Percentiles rank a stretch among this genome's conserved stretches.
phyloP scores from a whole-genome alignment of 2,797 vertebrate genomes.

The Cichlasoma orientale region DNA sequence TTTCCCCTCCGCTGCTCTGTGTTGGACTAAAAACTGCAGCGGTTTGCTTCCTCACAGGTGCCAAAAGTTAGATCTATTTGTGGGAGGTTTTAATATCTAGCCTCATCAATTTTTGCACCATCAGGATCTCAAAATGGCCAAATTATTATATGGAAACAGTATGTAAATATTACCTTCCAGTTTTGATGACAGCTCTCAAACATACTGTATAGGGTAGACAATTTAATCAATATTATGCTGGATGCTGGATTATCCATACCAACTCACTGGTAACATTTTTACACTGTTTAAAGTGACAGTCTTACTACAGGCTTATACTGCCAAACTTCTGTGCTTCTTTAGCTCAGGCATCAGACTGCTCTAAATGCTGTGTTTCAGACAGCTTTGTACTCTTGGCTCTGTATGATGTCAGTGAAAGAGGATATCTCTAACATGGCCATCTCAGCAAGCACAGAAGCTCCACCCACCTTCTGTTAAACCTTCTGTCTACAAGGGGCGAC shows the following conservation, averaged over 20 bases:
- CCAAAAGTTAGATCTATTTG: neutral
- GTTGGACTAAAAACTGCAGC: constrained; percentile 4
- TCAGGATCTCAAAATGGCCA: neutral
- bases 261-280: neutral
- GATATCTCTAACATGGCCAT: neutral
- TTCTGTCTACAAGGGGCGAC: neutral
- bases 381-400: neutral
- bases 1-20: constrained; percentile 18
- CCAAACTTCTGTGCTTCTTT: neutral
- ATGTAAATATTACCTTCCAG: neutral
- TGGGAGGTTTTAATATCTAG: neutral
- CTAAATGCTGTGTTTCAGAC: neutral
- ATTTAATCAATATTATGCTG: neutral
- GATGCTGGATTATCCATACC: neutral
- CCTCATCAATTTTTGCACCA: neutral
- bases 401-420: neutral
- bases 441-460: neutral
- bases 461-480: neutral
- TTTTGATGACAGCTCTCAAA: neutral
- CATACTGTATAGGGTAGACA: too few species aligned
- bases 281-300: neutral
- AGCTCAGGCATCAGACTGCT: neutral
- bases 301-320: neutral
- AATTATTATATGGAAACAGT: neutral
- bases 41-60: neutral